Evolutionary conservation across 2,888 invertebrate genomes (phyloP).

Genomic region (Halictus ligatus): DNA sequence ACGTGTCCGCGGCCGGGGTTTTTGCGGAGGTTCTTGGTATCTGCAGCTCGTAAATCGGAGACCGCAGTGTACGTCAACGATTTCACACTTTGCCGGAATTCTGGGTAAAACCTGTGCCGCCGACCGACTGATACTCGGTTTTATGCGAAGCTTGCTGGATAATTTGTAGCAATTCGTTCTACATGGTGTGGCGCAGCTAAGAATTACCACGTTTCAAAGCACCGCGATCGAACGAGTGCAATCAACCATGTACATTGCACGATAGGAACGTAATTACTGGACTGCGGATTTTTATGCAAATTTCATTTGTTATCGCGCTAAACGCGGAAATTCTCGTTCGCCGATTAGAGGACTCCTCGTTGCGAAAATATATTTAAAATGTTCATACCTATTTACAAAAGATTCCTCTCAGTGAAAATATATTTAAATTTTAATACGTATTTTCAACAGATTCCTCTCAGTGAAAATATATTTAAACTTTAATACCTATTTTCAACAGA

Average conservation of each 20-base stretch:
- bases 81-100: conserved; percentile 57
- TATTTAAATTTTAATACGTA: too few relatives aligned
- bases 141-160: conserved; percentile 39
- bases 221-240: background rate
- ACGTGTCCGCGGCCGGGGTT: conserved; percentile 34
- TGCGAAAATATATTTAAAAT: background rate
- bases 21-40: conserved; percentile 52
- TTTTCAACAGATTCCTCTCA: too few relatives aligned
- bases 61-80: conserved; percentile 53
- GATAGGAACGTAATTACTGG: background rate
- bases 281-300: background rate
- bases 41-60: conserved; percentile 60
- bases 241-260: background rate
- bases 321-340: background rate
- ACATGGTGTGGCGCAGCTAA: background rate
- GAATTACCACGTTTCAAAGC: background rate
- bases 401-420: too few relatives aligned
- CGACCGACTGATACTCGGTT: conserved; percentile 32
- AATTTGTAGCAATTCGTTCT: conserved; percentile 4
- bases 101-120: conserved; percentile 44
- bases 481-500: too few relatives aligned
- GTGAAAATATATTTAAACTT: too few relatives aligned
- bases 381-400: too few relatives aligned
- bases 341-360: background rate
- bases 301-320: background rate